Base-by-base conservation (phyloP, 2,888 invertebrate species). In the Orchestes rusci region DNA sequence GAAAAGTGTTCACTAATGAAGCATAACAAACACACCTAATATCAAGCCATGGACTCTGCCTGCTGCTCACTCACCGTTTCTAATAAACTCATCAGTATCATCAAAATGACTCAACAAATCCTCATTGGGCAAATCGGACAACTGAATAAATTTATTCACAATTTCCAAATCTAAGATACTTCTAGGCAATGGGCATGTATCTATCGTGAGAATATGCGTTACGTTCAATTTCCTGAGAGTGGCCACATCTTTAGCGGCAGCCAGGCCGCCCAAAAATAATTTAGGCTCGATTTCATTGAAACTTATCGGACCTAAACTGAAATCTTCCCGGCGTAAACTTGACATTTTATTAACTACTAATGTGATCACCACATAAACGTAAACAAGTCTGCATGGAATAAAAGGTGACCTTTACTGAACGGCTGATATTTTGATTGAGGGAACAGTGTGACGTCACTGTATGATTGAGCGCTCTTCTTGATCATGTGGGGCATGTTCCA, bases 91-190 rank as follows among this genome's bases (percentile, higher is more conserved):
- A 59, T 80, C 80, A 40, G 87, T 81, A 34, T 83, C 80, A 51
- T 85, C 83, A 33, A 58, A 53, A 59, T 85, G 78, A 52, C 78
- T 81, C 30, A 94, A 71, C 28, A 94, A 70, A 67, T 94, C 92
- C 61, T 89, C 89, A 57, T 85, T 81, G 0, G 88, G 83, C 64
- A 86, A 79, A 69, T 91, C 91, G 1, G 87, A 82, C 61, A 90
- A 79, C 65, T 86, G 84, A 44, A 91, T 76, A 66, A 78, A 90
- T 65, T 84, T 85, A 30, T 80, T 78, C 31, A 70, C 77, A 17
- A 89, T 67, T 36, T 76, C 75, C 27, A 82, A 69, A 54, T 82
- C 79, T 27, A 79, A 71, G 42, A 89, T 79, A 50, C 79, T 79
- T 54, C 82, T 71, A 0, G 91, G 89, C 53, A 92, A 67, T 1